Base-by-base conservation (phyloP, 2,797 vertebrate species). In the Loriculus beryllinus region DNA sequence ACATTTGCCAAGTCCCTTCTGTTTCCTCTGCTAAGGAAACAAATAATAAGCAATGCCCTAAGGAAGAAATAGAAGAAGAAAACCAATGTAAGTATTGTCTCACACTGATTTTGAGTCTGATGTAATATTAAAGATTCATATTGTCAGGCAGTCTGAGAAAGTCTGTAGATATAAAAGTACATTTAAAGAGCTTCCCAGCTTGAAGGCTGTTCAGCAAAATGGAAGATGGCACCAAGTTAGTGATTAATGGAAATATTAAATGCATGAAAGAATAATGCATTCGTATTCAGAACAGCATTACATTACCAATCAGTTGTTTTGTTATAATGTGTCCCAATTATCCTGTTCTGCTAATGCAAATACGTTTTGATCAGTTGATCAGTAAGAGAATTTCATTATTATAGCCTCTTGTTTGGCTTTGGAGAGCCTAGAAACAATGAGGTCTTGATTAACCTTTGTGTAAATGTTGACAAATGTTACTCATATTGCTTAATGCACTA, bases 351-450 rank as follows among this genome's bases (percentile, higher is more conserved):
- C 94, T 97, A 95, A 97, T 67, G 90, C 78, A 96, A 95, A 96
- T 95, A 94, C 64, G 70, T 94, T 97, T 96, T 96, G 78, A 96
- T 94, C 91, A 85, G 87, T 77, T 92, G 92, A 96, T 97, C 96
- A 96, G 95, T 96, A 92, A 93, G 56, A 75, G 71, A 42, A 43
- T 96, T 88, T 91, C 90, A 92, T 94, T 96, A 95, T 94, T 93
- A 87, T 67, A 95, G 82, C 64, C 95, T 96, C 95, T 93, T 91
- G 68, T 89, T 97, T 84, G 62, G 31, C 93, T 95, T 93, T 95
- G 63, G 89, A 88, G 62, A 95, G 85, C 93, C 65, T 71, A 91
- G 86, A 95, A 97, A 96, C 86, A 96, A 71, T 64, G 76, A 93
- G 65, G 49, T 70, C 81, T 82, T 91, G 83, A 93, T 95, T 92